phyloP scores from a whole-genome alignment of 2,888 invertebrate species.

The Ophion ellenae region DNA sequence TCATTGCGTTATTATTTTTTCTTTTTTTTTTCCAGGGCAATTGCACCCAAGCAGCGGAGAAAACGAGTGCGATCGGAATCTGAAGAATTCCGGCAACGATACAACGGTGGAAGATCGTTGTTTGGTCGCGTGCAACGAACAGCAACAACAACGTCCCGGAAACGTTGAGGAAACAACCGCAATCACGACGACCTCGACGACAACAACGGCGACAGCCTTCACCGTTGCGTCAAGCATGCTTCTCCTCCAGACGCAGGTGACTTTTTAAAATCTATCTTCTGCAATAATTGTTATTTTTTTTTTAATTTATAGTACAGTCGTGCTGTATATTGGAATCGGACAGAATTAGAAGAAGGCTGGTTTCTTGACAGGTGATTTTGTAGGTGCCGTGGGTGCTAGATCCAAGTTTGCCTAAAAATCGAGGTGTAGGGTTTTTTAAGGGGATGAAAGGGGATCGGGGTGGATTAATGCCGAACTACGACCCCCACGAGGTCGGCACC shows the following conservation, averaged over 20 bases:
- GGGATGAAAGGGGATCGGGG: no score
- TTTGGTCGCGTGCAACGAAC: conserved; percentile 47
- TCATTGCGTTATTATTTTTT: background rate
- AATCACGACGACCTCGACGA: conserved; percentile 84
- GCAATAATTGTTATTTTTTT: background rate
- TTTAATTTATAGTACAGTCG: no score
- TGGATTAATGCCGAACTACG: no score
- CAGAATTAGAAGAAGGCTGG: no score
- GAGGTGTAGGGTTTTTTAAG: no score
- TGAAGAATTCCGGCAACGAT: conserved; percentile 70
- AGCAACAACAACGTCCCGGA: conserved; percentile 62
- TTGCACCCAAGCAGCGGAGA: conserved; percentile 80
- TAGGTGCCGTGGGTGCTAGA: no score
- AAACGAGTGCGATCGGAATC: conserved; percentile 73
- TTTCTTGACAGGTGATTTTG: no score
- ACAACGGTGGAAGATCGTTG: conserved; percentile 71
- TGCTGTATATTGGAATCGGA: no score
- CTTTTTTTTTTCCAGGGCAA: conserved; percentile 75
- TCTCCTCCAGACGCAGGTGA: conserved; percentile 96
- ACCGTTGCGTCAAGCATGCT: conserved; percentile 93
- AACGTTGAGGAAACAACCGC: conserved; percentile 73
- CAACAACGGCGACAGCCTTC: conserved; percentile 86
- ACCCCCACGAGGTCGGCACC: no score
- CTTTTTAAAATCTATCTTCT: background rate
- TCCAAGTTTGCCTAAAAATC: no score